phyloP scores from a whole-genome alignment of 2,888 invertebrate species.

The Aphrophora alni region DNA sequence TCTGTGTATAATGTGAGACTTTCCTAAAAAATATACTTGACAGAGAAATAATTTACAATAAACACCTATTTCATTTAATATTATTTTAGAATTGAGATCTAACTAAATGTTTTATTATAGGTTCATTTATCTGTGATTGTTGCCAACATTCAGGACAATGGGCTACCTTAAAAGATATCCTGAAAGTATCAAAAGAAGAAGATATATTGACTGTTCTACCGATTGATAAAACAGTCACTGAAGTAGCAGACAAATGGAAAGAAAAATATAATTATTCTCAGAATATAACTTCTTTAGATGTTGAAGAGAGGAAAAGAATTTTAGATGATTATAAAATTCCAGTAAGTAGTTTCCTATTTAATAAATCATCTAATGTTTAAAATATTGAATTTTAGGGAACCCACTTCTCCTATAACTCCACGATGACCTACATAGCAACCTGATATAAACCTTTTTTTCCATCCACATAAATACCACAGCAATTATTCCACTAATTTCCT shows the following conservation, averaged over 20 bases:
- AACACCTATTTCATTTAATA: too few relatives aligned
- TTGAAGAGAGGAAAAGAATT: conserved; percentile 11
- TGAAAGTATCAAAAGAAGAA: conserved; percentile 53
- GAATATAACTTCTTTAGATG: conserved; percentile 56
- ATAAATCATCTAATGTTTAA: too few relatives aligned
- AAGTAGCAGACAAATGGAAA: conserved; percentile 61
- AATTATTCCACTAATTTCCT: too few relatives aligned
- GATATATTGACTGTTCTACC: conserved; percentile 51
- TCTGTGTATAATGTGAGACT: too few relatives aligned
- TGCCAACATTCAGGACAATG: conserved; percentile 74
- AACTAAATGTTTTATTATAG: conserved; percentile 61
- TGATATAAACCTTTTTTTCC: too few relatives aligned
- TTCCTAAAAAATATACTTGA: too few relatives aligned
- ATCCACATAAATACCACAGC: too few relatives aligned
- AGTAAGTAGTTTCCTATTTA: not conserved
- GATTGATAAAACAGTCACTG: conserved; percentile 55
- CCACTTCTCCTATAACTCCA: too few relatives aligned
- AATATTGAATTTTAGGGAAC: too few relatives aligned
- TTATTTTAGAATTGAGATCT: too few relatives aligned
- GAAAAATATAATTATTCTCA: conserved; percentile 58
- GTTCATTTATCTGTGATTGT: conserved; percentile 72
- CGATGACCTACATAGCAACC: too few relatives aligned
- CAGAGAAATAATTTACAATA: too few relatives aligned
- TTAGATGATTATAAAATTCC: not conserved
- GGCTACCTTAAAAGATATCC: conserved; percentile 63